Evolutionary conservation across 2,888 invertebrate genomes (phyloP).

Genomic region (Pycnomerus fuliginosus): DNA sequence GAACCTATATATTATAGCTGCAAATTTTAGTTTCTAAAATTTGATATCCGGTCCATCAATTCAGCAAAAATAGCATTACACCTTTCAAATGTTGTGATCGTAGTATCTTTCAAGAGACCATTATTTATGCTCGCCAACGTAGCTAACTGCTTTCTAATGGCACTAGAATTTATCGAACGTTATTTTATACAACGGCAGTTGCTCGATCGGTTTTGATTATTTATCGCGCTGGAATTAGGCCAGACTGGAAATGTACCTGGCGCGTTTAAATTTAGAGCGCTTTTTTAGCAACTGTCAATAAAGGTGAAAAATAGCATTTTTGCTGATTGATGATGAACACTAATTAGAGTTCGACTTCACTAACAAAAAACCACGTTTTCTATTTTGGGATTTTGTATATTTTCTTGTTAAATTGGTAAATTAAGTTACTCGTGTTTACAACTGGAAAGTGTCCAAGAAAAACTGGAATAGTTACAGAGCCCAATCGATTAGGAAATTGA

Average conservation of each 20-base stretch:
- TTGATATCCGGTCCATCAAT: too few relatives aligned
- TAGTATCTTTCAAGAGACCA: too few relatives aligned
- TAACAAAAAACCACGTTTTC: background rate
- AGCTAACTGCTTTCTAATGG: conserved; percentile 17
- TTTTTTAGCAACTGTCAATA: conserved; percentile 13
- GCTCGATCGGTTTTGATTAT: too few relatives aligned
- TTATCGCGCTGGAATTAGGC: too few relatives aligned
- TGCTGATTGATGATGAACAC: conserved; percentile 11
- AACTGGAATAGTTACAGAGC: conserved; percentile 29
- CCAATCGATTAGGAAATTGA: conserved; percentile 16
- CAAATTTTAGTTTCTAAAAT: too few relatives aligned
- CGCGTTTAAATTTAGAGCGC: conserved; percentile 4
- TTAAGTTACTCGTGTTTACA: conserved; percentile 31
- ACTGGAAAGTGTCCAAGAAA: conserved; percentile 29
- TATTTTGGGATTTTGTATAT: conserved; percentile 22
- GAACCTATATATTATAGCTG: too few relatives aligned
- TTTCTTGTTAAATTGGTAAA: conserved; percentile 27
- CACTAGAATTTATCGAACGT: conserved; percentile 3
- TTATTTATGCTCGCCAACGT: too few relatives aligned
- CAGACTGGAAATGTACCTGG: too few relatives aligned
- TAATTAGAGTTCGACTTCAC: background rate
- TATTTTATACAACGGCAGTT: too few relatives aligned
- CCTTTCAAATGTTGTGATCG: too few relatives aligned
- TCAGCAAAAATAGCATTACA: too few relatives aligned
- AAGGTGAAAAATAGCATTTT: conserved; percentile 14